Percentiles rank a stretch among this genome's conserved stretches.
Conservation (phyloP, 2,888 invertebrate genomes). For the Pterostichus madidus region DNA sequence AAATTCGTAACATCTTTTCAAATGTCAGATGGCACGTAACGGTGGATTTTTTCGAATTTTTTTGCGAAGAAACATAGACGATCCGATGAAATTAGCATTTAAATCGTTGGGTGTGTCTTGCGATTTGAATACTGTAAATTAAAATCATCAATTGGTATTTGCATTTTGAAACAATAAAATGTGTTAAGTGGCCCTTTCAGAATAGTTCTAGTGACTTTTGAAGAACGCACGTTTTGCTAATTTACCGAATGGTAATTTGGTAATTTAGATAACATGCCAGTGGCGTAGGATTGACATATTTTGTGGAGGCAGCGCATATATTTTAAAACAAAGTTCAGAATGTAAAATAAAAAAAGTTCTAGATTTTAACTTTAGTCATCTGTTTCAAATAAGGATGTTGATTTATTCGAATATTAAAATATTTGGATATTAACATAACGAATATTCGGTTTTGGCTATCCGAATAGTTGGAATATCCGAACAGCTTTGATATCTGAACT, state of each 20-base stretch:
- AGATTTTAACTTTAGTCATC: not conserved
- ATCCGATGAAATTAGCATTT: conserved; percentile 37
- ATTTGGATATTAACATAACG: no score
- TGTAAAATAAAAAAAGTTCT: not conserved
- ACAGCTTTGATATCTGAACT: no score
- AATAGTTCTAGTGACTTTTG: no score
- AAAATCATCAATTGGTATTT: not conserved
- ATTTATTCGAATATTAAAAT: no score
- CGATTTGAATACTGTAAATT: not conserved
- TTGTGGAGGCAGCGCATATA: no score
- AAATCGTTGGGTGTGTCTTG: conserved; percentile 44
- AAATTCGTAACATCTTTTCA: conserved; percentile 44
- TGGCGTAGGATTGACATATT: no score
- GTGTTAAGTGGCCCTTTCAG: not conserved
- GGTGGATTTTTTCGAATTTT: conserved; percentile 11
- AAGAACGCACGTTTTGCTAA: no score
- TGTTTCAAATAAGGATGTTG: no score
- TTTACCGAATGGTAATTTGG: no score
- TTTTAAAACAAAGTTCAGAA: not conserved
- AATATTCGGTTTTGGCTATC: no score
- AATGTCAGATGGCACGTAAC: conserved; percentile 31
- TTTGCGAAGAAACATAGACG: conserved; percentile 12
- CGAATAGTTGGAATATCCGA: no score
- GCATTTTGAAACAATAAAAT: conserved; percentile 11
- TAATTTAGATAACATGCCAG: no score